A percentile compares a stretch with the other conserved stretches of the same genome.
Conservation (phyloP, 2,888 invertebrate species). For the Pseudolycoriella hygida region DNA sequence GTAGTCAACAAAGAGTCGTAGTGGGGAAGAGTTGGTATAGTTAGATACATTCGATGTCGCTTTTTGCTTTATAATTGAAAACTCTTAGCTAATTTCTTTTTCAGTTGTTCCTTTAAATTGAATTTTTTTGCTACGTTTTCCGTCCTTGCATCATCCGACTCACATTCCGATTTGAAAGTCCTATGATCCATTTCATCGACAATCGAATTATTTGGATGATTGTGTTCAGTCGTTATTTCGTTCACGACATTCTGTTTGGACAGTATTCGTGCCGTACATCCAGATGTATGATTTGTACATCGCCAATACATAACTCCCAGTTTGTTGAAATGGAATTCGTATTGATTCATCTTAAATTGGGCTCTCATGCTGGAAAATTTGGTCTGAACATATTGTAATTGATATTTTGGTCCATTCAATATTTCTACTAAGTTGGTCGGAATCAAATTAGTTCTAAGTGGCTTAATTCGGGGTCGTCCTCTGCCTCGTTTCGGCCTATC, state of each 20-base stretch:
- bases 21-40: too few species aligned
- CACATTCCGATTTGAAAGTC: background rate
- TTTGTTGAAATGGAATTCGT: constrained; percentile 7
- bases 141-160: background rate
- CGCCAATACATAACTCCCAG: constrained; percentile 8
- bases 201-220: background rate
- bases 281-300: constrained; percentile 4
- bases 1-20: too few species aligned
- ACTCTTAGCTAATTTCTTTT: background rate
- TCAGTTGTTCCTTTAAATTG: background rate
- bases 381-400: constrained; percentile 8
- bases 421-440: constrained; percentile 1
- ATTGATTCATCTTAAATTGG: constrained; percentile 6
- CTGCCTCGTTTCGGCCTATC: background rate
- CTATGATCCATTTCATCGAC: background rate
- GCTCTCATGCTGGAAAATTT: constrained; percentile 11
- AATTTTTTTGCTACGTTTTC: background rate
- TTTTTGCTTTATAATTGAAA: too few species aligned
- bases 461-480: background rate
- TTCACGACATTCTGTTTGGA: constrained; percentile 2
- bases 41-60: too few species aligned
- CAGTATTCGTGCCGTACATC: constrained; percentile 1
- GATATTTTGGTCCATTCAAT: constrained; percentile 4
- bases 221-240: background rate
- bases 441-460: background rate